phyloP scores from a whole-genome alignment of 2,888 invertebrate genomes.

The Caenorhabditis angaria region DNA sequence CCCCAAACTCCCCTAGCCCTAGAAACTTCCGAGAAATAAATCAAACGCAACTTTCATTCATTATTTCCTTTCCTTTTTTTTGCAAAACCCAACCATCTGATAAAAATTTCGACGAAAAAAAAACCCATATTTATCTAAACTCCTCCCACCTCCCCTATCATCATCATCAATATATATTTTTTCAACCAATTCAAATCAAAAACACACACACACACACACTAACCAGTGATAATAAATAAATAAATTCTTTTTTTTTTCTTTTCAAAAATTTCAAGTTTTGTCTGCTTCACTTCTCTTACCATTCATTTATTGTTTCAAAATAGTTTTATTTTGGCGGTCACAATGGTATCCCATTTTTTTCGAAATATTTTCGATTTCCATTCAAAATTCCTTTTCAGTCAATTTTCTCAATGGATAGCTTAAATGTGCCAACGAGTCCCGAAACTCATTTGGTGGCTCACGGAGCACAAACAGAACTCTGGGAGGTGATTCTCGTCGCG shows the following conservation, averaged over 20 bases:
- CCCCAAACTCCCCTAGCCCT: too few relatives aligned
- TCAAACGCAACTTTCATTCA: too few relatives aligned
- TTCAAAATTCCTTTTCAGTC: not conserved
- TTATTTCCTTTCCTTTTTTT: too few relatives aligned
- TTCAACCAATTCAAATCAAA: not conserved
- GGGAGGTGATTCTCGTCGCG: conserved; percentile 46
- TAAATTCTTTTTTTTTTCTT: not conserved
- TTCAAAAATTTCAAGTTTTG: not conserved
- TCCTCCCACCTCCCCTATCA: not conserved
- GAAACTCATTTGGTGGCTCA: not conserved
- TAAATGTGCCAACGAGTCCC: not conserved
- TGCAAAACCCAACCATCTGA: too few relatives aligned
- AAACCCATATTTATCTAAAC: not conserved
- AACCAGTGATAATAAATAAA: too few relatives aligned
- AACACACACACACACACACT: not conserved
- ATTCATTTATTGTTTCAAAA: not conserved
- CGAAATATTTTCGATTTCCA: not conserved
- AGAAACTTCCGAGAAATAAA: too few relatives aligned
- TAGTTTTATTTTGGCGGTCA: not conserved
- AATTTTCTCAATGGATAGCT: not conserved
- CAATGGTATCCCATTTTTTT: not conserved
- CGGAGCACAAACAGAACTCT: conserved; percentile 20
- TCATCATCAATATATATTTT: not conserved
- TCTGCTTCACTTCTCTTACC: not conserved
- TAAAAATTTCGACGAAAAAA: not conserved